Evolutionary conservation across 92 coral and sea anemone genomes (phyloP).

Genomic region (Parazoanthus swiftii): DNA sequence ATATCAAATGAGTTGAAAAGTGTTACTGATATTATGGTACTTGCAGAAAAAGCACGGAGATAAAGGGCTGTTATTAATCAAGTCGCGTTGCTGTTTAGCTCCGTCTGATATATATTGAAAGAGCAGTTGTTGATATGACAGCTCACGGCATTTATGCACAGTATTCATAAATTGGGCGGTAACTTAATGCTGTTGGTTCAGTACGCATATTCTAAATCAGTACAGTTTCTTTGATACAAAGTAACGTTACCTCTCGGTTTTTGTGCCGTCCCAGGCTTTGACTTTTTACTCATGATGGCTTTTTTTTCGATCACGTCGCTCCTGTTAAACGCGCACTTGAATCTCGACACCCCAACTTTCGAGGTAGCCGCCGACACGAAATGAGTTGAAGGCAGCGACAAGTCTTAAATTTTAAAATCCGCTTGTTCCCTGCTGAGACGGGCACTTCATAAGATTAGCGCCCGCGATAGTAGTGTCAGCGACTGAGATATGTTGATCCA

Average conservation of each 20-base stretch:
- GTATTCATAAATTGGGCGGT: constrained; percentile 10
- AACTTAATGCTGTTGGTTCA: neutral
- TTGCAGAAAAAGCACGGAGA: neutral
- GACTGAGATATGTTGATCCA: neutral
- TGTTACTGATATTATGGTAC: neutral
- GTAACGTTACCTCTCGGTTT: constrained; percentile 8
- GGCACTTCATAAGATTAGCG: neutral
- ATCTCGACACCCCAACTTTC: constrained; percentile 1
- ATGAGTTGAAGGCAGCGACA: neutral
- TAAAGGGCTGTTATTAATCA: neutral
- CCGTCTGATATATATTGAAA: neutral
- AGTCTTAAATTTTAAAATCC: neutral
- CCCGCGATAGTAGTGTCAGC: constrained; percentile 28
- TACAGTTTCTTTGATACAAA: neutral
- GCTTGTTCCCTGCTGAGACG: constrained; percentile 6
- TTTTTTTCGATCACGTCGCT: neutral
- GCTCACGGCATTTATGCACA: neutral
- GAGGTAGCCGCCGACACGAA: neutral
- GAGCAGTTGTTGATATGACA: constrained; percentile 8
- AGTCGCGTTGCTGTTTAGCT: neutral
- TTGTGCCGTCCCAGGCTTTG: neutral
- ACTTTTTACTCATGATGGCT: constrained; percentile 5
- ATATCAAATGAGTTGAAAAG: neutral
- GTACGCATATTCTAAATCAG: neutral
- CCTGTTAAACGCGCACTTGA: neutral